These are phyloP conservation scores for Bradypodion ventrale DNA, from an alignment of 2,797 vertebrate species.

Conservation along the genomic window DNA sequence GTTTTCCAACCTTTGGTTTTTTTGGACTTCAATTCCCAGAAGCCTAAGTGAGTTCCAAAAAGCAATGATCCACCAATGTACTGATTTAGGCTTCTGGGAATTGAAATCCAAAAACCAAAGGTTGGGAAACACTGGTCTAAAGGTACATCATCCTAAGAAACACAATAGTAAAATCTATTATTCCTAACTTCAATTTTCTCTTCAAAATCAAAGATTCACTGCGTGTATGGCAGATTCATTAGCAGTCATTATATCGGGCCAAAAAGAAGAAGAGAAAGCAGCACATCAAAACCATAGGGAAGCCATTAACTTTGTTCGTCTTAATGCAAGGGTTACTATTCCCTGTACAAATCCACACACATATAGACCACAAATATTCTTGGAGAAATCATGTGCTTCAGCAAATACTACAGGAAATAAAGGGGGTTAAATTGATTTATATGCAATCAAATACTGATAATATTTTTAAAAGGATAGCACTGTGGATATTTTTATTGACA, in stretches of 20 bases:
- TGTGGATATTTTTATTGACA: not conserved
- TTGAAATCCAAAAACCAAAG: no score
- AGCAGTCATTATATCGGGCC: not conserved
- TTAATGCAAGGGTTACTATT: not conserved
- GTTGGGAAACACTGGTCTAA: not conserved
- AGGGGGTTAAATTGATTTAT: not conserved
- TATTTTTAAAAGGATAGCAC: not conserved
- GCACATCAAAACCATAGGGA: not conserved
- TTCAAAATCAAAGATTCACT: not conserved
- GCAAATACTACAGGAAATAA: not conserved
- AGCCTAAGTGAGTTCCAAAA: no score
- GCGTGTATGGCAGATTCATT: not conserved
- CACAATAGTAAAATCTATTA: not conserved
- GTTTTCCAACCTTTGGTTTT: no score
- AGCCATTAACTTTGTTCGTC: not conserved
- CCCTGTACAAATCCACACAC: not conserved
- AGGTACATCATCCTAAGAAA: not conserved
- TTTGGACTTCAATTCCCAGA: no score
- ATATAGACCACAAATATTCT: not conserved
- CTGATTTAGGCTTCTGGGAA: no score
- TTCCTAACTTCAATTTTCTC: not conserved
- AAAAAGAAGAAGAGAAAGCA: not conserved
- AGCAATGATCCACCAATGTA: no score
- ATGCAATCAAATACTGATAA: not conserved
- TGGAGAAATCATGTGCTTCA: not conserved